A percentile compares a stretch with the other conserved stretches of the same genome.
Evolutionary conservation across 1,140 invertebrate genomes (phyloP).

Genomic region (Proctacanthus coquilletti): DNA sequence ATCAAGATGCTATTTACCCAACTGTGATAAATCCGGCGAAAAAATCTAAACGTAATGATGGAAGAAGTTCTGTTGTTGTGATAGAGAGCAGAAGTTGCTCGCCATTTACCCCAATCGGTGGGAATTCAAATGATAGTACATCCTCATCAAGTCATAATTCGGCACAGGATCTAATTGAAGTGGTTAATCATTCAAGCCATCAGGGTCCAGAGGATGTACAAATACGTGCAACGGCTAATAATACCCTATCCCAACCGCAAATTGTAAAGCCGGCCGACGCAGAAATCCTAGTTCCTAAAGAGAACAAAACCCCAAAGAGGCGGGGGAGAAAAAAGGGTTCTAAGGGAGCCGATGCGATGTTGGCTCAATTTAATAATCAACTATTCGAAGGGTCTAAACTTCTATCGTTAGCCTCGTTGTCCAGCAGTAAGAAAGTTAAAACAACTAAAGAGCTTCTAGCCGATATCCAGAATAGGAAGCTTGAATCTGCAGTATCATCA

Average conservation of each 20-base stretch:
- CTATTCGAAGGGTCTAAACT: conserved; percentile 11
- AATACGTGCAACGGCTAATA: not conserved
- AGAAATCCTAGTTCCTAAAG: not conserved
- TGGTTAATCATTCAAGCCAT: conserved; percentile 3
- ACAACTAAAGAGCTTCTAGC: conserved; percentile 71
- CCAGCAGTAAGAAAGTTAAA: conserved; percentile 57
- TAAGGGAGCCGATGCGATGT: conserved; percentile 35
- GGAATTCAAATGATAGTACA: conserved; percentile 9
- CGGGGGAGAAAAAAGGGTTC: conserved; percentile 54
- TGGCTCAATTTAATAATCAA: conserved; percentile 21
- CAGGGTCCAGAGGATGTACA: conserved; percentile 2
- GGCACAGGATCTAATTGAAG: conserved; percentile 4
- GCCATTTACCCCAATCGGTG: not conserved
- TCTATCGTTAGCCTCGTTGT: conserved; percentile 29
- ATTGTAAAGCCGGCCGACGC: not conserved
- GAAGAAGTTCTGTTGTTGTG: not conserved
- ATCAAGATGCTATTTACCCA: not conserved
- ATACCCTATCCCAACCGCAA: not conserved
- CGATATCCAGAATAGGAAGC: conserved; percentile 50
- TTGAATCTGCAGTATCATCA: conserved; percentile 12
- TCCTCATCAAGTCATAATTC: conserved; percentile 6
- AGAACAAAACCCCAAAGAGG: conserved; percentile 31
- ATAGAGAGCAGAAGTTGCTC: not conserved
- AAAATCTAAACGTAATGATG: not conserved
- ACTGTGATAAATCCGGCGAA: not conserved